Evolutionary conservation across 2,797 vertebrate species (phyloP).

Genomic region (Psittacula derbiana): DNA sequence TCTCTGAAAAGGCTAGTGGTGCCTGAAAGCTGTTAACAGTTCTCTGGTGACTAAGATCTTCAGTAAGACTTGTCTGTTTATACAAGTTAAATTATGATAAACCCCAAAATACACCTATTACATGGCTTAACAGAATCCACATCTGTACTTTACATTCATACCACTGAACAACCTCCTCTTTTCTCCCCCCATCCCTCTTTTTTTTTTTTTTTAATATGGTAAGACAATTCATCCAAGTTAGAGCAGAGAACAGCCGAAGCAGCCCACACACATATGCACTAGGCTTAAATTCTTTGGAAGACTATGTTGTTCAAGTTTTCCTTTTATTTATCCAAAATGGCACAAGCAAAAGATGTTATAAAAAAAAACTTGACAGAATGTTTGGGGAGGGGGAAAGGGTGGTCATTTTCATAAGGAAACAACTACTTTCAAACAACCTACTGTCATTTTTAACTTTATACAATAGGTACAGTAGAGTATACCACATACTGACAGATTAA

Average conservation of each 20-base stretch:
- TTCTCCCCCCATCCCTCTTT: too few species aligned
- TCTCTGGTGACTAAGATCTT: neutral
- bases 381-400: neutral
- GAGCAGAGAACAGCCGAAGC: slow-evolving; percentile 52
- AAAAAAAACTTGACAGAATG: slow-evolving; percentile 14
- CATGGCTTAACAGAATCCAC: neutral
- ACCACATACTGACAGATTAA: neutral
- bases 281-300: slow-evolving; percentile 50
- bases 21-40: neutral
- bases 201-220: neutral
- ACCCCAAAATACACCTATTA: neutral
- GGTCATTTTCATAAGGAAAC: neutral
- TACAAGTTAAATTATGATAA: neutral
- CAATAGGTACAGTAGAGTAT: neutral
- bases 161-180: neutral
- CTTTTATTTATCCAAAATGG: slow-evolving; percentile 46
- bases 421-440: neutral
- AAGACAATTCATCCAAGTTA: slow-evolving; percentile 50
- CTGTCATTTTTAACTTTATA: slow-evolving; percentile 8
- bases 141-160: neutral
- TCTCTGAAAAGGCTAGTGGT: neutral
- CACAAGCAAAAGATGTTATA: slow-evolving; percentile 18
- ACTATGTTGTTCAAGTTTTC: slow-evolving; percentile 42
- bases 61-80: neutral
- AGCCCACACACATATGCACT: slow-evolving; percentile 56